Evolutionary conservation across 2,888 invertebrate genomes (phyloP).

Genomic region (Protophormia terraenovae): DNA sequence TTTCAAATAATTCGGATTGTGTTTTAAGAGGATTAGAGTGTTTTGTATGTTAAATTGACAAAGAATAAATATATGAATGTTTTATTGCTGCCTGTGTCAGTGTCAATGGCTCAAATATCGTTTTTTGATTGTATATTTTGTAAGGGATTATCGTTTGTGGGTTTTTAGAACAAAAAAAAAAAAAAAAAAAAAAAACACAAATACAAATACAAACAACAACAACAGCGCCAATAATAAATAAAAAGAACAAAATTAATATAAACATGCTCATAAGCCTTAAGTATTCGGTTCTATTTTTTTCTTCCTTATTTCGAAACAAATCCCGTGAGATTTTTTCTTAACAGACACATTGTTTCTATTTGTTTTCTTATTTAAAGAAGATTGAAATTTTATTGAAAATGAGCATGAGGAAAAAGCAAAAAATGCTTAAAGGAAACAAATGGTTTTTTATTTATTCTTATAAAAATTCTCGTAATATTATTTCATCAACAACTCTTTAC

Average conservation of each 20-base stretch:
- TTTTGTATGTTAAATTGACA: constrained; percentile 47
- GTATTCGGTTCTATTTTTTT: neutral
- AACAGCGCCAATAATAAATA: neutral
- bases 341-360: constrained; percentile 13
- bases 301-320: too few relatives aligned
- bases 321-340: neutral
- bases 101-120: constrained; percentile 45
- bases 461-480: neutral
- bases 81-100: constrained; percentile 20
- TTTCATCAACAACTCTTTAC: neutral
- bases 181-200: neutral
- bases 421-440: neutral
- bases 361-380: neutral
- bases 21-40: constrained; percentile 56
- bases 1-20: constrained; percentile 43
- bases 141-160: constrained; percentile 39
- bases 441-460: neutral
- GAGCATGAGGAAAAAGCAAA: too few relatives aligned
- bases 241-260: neutral
- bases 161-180: constrained; percentile 3
- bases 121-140: constrained; percentile 40
- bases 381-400: constrained; percentile 9
- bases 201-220: too few relatives aligned
- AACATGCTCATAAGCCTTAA: neutral
- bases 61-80: constrained; percentile 40